Evolutionary conservation across 2,888 invertebrate genomes (phyloP), one percentile per base, ranked within the genome.

Genomic region (Itoplectis maculator): DNA sequence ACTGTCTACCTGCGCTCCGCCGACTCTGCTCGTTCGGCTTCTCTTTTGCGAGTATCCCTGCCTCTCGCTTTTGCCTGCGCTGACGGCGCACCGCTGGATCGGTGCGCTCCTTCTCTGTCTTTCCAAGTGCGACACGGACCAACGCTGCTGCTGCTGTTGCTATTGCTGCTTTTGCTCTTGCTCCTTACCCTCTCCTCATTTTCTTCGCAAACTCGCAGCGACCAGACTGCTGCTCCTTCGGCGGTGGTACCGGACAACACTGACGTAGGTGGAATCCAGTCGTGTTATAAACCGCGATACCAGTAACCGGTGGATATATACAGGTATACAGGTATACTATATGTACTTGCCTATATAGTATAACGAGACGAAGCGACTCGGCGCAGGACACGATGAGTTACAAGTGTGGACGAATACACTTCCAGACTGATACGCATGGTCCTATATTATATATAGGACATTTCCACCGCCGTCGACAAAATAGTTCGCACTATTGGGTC

Each of bases 221-320:
- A 82, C 78, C 79, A 13, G 83, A 83, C 84, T 83, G 76, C 81
- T 84, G 74, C 59, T 82, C 79, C 65, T 54, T 73, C 66, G 66
- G 82, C 79, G n/a, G n/a, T 69, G 83, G 84, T 79, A 5, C 29
- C 5, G 78, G 73, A 82, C 82, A 37, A 81, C 76, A 80, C 84
- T 84, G 87, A 88, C 87, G 88, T 89, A 89, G 88, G 89, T 87
- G 87, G 87, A 85, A 88, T 86, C 83, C 88, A 85, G 86, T 84
- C 86, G 45, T 61, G 72, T 76, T 77, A 72, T 72, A 61, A 61
- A 76, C 56, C 40, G 45, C 40, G 45, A 81, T 20, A 45, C 56
- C 63, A 29, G 56, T 51, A 29, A 29, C 29, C 29, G 5, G 29
- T 29, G 29, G 29, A 29, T 29, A 29, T 5, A 2, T 29, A 29